A percentile compares a stretch with the other conserved stretches of the same genome.
These are phyloP conservation scores for Nyctibius grandis DNA, from an alignment of 2,797 vertebrate genomes.

Conservation along the genomic window DNA sequence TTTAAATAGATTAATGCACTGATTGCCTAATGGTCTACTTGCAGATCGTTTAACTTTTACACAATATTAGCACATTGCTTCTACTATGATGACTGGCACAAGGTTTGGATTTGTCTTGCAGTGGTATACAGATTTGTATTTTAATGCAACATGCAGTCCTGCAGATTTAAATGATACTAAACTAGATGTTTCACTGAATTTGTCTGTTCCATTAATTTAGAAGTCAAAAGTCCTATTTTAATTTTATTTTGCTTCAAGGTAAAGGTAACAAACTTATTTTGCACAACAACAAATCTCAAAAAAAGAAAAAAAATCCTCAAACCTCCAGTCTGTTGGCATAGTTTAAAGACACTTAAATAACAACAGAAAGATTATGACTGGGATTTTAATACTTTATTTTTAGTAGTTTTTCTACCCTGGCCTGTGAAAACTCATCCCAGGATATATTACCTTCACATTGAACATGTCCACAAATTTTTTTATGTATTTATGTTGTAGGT, in stretches of 20 bases:
- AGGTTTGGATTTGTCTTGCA: neutral
- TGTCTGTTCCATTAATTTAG: neutral
- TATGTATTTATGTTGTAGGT: neutral
- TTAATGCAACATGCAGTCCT: neutral
- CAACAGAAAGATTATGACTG: neutral
- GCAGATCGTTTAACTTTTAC: neutral
- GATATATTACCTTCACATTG: neutral
- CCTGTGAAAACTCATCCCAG: neutral
- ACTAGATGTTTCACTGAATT: neutral
- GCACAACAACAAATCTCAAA: neutral
- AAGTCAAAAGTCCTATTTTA: neutral
- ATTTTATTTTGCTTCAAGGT: neutral
- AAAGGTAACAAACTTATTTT: neutral
- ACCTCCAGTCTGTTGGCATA: accelerated
- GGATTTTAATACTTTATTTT: neutral
- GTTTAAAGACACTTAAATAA: neutral
- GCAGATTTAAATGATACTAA: neutral
- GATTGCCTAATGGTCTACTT: neutral
- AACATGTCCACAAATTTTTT: accelerated
- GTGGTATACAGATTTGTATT: neutral
- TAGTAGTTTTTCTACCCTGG: neutral
- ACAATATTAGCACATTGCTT: neutral
- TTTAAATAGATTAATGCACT: neutral
- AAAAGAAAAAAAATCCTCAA: neutral
- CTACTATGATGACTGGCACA: neutral